phyloP scores from a whole-genome alignment of 2,888 invertebrate species.

The Formica aserva region DNA sequence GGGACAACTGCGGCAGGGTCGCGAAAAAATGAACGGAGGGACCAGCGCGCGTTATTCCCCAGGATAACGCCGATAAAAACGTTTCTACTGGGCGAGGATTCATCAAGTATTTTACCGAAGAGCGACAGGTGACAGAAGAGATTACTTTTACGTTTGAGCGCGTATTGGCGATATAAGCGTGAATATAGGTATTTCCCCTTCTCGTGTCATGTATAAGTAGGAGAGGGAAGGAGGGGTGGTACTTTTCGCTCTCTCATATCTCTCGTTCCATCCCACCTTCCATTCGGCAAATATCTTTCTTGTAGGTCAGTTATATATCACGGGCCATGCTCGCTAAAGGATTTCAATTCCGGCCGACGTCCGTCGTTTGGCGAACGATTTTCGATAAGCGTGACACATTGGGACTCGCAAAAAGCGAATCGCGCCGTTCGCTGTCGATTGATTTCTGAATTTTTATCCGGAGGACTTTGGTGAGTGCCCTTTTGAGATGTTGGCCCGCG shows the following conservation, averaged over 20 bases:
- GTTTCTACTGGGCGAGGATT: conserved; percentile 65
- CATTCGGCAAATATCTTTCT: conserved; percentile 57
- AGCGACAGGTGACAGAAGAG: conserved; percentile 75
- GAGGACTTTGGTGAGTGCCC: conserved; percentile 24
- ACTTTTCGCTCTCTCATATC: background rate
- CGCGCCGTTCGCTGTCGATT: conserved; percentile 46
- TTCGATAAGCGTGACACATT: conserved; percentile 50
- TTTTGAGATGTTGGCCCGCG: conserved; percentile 10
- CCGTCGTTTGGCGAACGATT: conserved; percentile 54
- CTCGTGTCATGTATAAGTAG: conserved; percentile 11
- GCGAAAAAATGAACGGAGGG: conserved; percentile 33
- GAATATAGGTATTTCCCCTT: conserved; percentile 37
- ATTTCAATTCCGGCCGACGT: conserved; percentile 61
- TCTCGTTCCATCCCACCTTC: conserved; percentile 9
- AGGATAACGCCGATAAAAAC: conserved; percentile 71
- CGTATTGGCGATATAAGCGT: conserved; percentile 40
- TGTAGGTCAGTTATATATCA: conserved; percentile 58
- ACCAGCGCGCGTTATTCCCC: conserved; percentile 35
- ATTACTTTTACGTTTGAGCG: conserved; percentile 72
- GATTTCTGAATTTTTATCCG: conserved; percentile 50
- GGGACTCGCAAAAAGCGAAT: conserved; percentile 46
- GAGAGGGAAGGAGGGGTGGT: background rate
- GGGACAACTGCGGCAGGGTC: conserved; percentile 32
- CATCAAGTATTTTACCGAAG: conserved; percentile 70
- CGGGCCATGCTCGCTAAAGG: conserved; percentile 40